Evolutionary conservation across 2,113 vertebrate species (phyloP), one percentile per base, ranked within the genome.

Genomic region (Rhinolophus sinicus): DNA sequence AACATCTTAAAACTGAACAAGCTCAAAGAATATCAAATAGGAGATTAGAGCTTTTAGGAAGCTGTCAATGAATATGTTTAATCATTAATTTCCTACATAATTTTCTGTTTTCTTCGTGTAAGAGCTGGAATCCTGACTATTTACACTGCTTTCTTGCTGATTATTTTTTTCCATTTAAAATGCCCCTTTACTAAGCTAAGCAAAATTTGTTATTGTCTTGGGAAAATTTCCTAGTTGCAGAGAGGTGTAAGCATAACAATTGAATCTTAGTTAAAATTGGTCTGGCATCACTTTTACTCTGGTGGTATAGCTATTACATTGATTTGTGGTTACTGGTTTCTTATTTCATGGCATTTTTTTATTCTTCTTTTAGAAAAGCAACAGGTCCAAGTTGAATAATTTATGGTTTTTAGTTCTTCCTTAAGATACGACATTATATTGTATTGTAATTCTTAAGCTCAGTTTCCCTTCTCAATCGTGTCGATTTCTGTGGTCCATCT

Each of bases 261-360:
- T 91, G 35, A 93, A 78, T 88, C 56, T 96, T 75, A 54, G 33
- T 96, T 94, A 89, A 33, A 96, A 86, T 93, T 96, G 40, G 38
- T 92, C 22, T 93, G 93, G 77, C 56, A 92, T 96, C 3, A 19
- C 84, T 96, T 94, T 97, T 38, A 28, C 6, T 12, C 44, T 87
- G 50, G 16, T 50, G 44, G 38, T n/a, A 8, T 33, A 72, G 2
- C 14, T 62, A 73, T 93, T 65, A 18, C 28, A 35, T n/a, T 95
- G 88, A 95, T 67, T 94, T 73, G 38, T 82, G 83, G 26, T 82
- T 95, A 54, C 64, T 82, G 28, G 38, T 96, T 98, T 98, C n/a
- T 28, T 0, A 0, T 58, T 75, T 97, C 38, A 13, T 78, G 1
- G 40, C 70, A 94, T 64, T 72, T 44, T 44, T 94, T 97, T 76